Base-by-base conservation (phyloP, 1,140 invertebrate species). In the Bombus confusus region DNA sequence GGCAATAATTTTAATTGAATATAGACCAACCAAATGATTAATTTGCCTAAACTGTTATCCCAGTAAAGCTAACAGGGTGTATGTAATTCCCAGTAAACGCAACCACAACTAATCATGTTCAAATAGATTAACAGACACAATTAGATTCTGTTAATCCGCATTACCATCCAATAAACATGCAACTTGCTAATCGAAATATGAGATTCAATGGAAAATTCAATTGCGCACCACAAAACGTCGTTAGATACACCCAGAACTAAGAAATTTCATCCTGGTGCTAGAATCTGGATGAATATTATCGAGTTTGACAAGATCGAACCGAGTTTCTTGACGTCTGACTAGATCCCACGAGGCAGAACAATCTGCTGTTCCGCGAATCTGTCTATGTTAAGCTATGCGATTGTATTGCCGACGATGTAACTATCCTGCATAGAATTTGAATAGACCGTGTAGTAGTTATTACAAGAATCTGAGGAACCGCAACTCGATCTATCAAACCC, bases 1-100 rank as follows among this genome's bases (percentile, higher is more conserved):
- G 28, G 59, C 13, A 62, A 62, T 62, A n/a, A 62, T 62, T 62
- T 62, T 62, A 62, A 62, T 66, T 31, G n/a, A 31, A 66, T 66
- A 15, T 66, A 31, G n/a, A 66, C 15, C 64, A 66, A 66, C n/a
- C 64, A 31, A 18, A 31, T 34, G 31, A 34, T 75, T 57, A 75
- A 52, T 75, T 75, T 47, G 47, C 47, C 47, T 34, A 47, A 75
- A 75, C 34, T 34, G 73, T 52, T 75, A 57, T 10, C 28, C 47
- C 28, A 18, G 25, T 25, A 22, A 22, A 8, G 52, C 31, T 59
- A 76, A 76, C 31, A 39, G 8, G 31, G 25, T 75, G 47, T 43
- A 59, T 75, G 47, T 43, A 59, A 76, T n/a, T 37, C 73, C 31
- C 73, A 39, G 12, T 75, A 75, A 75, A 75, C 73, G 73, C 31